Evolutionary conservation across 2,797 vertebrate species (phyloP).

Genomic region (Heteromormyrus szaboi): DNA sequence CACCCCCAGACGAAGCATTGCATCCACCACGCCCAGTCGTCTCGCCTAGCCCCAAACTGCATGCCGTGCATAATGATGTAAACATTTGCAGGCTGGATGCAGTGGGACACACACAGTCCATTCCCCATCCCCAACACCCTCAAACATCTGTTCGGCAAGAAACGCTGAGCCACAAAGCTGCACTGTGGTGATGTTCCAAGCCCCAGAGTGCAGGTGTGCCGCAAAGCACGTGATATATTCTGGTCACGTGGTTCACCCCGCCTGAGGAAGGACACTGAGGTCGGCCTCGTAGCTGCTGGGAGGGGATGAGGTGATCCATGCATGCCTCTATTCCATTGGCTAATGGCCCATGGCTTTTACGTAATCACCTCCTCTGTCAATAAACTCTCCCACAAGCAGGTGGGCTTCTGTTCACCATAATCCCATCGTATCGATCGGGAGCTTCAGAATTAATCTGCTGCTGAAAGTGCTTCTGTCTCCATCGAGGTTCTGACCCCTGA

Average conservation of each 20-base stretch:
- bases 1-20: slow-evolving; percentile 30
- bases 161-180: not conserved
- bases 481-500: slow-evolving; percentile 12
- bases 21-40: slow-evolving; percentile 30
- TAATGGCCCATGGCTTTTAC: slow-evolving; percentile 4
- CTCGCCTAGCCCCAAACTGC: slow-evolving; percentile 6
- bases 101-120: not conserved
- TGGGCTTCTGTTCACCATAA: not conserved
- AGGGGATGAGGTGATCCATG: slow-evolving; percentile 19
- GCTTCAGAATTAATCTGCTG: slow-evolving; percentile 17
- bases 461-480: slow-evolving; percentile 17
- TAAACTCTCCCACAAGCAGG: not conserved
- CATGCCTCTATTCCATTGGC: not conserved
- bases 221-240: slow-evolving; percentile 55
- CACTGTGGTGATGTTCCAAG: not conserved
- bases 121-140: not conserved
- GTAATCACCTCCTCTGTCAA: slow-evolving; percentile 21
- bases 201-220: slow-evolving; percentile 24
- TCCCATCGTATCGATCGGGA: slow-evolving; percentile 13
- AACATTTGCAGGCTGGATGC: not conserved
- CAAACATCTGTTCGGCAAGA: not conserved
- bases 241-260: slow-evolving; percentile 44
- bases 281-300: slow-evolving; percentile 41
- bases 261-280: slow-evolving; percentile 51
- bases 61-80: not conserved